phyloP scores from a whole-genome alignment of 1,140 invertebrate species.

The Heliconius congener region DNA sequence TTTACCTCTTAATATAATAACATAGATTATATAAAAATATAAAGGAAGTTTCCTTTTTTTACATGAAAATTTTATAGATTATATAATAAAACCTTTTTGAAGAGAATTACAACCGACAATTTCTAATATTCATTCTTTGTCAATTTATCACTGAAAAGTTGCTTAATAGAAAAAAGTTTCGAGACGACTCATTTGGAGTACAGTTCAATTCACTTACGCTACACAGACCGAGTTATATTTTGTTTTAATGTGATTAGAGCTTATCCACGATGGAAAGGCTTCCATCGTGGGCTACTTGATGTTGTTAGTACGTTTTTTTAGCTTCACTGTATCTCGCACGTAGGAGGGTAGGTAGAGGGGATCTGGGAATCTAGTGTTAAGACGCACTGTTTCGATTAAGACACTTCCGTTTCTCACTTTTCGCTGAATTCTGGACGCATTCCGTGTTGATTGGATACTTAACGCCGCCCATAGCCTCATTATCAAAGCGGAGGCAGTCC shows the following conservation, averaged over 20 bases:
- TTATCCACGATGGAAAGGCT: not conserved
- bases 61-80: not conserved
- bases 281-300: not conserved
- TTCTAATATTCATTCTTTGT: constrained; percentile 1
- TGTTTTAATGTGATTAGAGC: not conserved
- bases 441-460: not conserved
- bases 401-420: no score
- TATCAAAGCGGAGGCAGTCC: no score
- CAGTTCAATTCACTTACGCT: constrained; percentile 12
- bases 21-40: no score
- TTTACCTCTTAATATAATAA: no score
- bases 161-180: constrained; percentile 1
- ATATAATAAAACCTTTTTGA: not conserved
- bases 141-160: constrained; percentile 10
- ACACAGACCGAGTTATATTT: constrained; percentile 5
- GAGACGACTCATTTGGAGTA: not conserved
- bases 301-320: not conserved
- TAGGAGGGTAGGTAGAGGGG: not conserved
- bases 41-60: not conserved
- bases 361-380: not conserved
- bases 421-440: not conserved
- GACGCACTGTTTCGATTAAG: not conserved
- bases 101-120: not conserved
- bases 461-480: no score
- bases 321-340: not conserved